Evolutionary conservation across 2,113 vertebrate genomes (phyloP).

Genomic region (Microcebus ravelobensis): DNA sequence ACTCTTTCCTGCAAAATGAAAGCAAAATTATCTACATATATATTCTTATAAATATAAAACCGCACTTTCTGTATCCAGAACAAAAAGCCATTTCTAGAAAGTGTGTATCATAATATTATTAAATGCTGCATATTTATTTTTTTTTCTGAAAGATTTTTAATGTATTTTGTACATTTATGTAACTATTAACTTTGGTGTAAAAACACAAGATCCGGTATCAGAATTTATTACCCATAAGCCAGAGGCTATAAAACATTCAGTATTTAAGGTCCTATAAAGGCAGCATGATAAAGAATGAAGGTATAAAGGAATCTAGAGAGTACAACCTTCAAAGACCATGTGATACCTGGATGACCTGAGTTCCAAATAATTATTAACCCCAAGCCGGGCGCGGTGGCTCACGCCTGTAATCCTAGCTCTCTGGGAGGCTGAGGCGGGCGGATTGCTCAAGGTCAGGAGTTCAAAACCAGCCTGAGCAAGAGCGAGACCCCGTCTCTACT

Average conservation of each 20-base stretch:
- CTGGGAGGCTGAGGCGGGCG: too few relatives aligned
- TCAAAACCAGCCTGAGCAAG: too few relatives aligned
- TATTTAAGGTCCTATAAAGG: background rate
- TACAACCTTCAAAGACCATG: background rate
- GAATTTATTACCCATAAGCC: background rate
- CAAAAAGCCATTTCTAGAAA: background rate
- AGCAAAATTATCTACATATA: background rate
- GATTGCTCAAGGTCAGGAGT: too few relatives aligned
- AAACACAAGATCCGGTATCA: background rate
- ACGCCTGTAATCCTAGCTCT: too few relatives aligned
- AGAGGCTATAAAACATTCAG: background rate
- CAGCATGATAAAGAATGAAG: background rate
- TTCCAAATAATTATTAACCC: background rate
- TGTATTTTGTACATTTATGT: background rate
- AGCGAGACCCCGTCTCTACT: too few relatives aligned
- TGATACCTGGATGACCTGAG: background rate
- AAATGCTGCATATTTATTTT: background rate
- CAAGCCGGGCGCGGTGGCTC: too few relatives aligned
- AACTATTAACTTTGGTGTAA: background rate
- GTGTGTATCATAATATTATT: background rate
- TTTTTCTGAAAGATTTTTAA: background rate
- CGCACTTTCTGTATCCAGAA: background rate
- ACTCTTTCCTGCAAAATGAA: background rate
- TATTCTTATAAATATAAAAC: background rate
- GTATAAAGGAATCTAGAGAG: background rate